A percentile compares a stretch with the other conserved stretches of the same genome.
Conservation (phyloP, 2,888 invertebrate genomes). For the Steromphala cineraria region DNA sequence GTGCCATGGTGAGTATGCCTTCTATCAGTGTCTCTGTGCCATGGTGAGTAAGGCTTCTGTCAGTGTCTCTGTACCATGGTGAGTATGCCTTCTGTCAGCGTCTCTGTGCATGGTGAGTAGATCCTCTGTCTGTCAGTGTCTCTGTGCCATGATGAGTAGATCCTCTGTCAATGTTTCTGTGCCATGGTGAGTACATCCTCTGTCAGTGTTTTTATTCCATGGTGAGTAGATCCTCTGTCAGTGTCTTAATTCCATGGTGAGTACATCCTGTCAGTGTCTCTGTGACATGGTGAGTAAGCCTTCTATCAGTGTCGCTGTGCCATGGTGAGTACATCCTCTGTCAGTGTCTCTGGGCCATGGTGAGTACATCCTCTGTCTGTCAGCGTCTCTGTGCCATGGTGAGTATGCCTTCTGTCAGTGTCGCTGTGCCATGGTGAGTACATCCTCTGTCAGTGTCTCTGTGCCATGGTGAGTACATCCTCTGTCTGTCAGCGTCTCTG, state of each 20-base stretch:
- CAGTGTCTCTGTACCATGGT: constrained; percentile 87
- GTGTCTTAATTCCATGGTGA: constrained; percentile 86
- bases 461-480: no score
- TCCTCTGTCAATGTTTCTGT: constrained; percentile 86
- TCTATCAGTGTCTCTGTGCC: constrained; percentile 86
- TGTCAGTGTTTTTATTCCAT: constrained; percentile 87
- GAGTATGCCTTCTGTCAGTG: no score
- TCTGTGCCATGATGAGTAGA: constrained; percentile 84
- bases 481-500: no score
- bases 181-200: constrained; percentile 83
- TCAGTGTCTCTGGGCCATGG: not conserved
- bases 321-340: no score
- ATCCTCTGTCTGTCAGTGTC: constrained; percentile 84
- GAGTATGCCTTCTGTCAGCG: constrained; percentile 82
- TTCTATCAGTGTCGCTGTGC: not conserved
- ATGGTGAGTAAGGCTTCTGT: constrained; percentile 84
- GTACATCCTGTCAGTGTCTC: constrained; percentile 25
- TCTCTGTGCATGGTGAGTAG: constrained; percentile 84
- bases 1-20: constrained; percentile 82
- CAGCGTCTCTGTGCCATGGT: no score
- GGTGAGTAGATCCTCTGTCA: constrained; percentile 83
- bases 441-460: no score
- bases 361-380: no score
- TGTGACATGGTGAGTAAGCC: not conserved
- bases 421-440: no score